Base-by-base conservation (phyloP, 2,888 invertebrate genomes). In the Bedellia somnulentella region DNA sequence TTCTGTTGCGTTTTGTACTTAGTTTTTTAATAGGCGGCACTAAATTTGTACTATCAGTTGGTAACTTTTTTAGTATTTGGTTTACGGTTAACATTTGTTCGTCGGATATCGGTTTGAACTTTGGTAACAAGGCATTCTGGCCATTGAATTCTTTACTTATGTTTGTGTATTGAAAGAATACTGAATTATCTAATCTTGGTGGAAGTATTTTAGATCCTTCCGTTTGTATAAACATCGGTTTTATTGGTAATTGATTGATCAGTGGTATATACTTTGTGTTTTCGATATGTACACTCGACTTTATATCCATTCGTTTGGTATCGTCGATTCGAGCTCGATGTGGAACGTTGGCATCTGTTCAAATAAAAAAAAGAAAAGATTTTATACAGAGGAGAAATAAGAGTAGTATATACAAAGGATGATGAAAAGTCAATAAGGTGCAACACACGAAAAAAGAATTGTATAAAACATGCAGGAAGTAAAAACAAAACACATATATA, bases 291-390 rank as follows among this genome's bases (percentile, higher is more conserved):
- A 18, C 10, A 15, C n/a, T 15, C 27, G 15, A 27, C 17, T 29
- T 22, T 8, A 8, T 5, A 32, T 47, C 51, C 44, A 37, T 49
- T 43, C 43, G 39, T 40, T 40, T 43, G 37, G 35, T 36, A 34
- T 36, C 35, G 33, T 45, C 48, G 45, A 45, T 44, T 41, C 34
- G 66, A 70, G 70, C 70, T 62, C 64, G 71, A 57, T 59, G 67
- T 63, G 52, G 62, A 42, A 55, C 68, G 62, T 53, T 64, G 68
- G 62, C 71, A 73, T 71, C 73, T 75, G 73, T 67, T 47, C 37
- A 47, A 46, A 15, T n/a, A n/a, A n/a, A n/a, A n/a, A n/a, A n/a
- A n/a, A n/a, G n/a, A n/a, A n/a, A n/a, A n/a, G n/a, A n/a, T n/a
- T n/a, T n/a, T n/a, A n/a, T n/a, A n/a, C n/a, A n/a, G n/a, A n/a